Evolutionary conservation across 2,888 invertebrate species (phyloP), one percentile per base, ranked within the genome.

Genomic region (Allygus modestus): DNA sequence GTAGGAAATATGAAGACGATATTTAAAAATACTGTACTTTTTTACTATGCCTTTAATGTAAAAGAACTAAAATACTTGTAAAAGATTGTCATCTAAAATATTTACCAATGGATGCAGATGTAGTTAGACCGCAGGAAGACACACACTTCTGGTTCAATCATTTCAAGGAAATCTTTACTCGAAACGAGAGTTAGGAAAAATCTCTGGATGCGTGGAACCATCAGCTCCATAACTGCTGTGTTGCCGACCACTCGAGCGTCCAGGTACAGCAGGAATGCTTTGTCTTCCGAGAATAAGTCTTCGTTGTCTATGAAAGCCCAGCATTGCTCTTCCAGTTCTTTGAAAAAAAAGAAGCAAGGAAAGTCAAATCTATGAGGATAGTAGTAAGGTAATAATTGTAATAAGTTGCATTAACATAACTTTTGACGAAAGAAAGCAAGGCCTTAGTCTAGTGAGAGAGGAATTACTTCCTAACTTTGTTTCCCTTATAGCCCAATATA

Each of bases 111-210:
- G 85, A 96, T 94, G 81, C 93, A 93, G 87, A 96, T 95, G 87
- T 94, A 94, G 89, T 94, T 95, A 0, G 96, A 96, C 85, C 92
- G 92, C 0, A 96, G 90, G 84, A 96, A 91, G n/a, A 92, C 92
- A 87, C 93, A 92, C 0, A 96, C 89, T 88, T 96, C 95, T 15
- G 94, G 93, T 0, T 93, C 89, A 15, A 93, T 92, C 28, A 96
- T 89, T 82, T 93, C 92, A 0, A 96, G 90, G 90, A 95, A 96
- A 88, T 96, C 95, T 87, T 92, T 93, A 0, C 95, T 95, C 51
- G 96, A 94, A 37, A 96, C 96, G 20, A 96, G 90, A 84, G 95
- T 94, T 20, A 96, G 90, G 89, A 96, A 96, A 89, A 96, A 96
- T 86, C 93, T 92, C 91, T 94, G 94, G 17, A 96, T 94, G 79